Conservation (phyloP, 2,888 invertebrate genomes). For the Seira ritae region DNA sequence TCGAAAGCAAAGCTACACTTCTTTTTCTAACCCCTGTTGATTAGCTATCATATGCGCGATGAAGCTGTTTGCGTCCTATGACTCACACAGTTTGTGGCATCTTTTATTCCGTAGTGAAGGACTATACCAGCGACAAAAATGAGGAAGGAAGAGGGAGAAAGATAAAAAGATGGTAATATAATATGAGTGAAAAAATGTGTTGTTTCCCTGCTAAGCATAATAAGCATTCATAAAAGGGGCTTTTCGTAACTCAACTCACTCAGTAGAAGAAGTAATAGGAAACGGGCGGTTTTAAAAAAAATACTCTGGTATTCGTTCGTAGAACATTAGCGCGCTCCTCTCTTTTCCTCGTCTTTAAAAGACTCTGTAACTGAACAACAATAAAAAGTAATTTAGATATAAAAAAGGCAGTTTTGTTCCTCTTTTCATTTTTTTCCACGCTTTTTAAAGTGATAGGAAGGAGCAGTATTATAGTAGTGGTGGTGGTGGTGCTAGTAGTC, state of each 20-base stretch:
- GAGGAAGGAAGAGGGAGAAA: neutral
- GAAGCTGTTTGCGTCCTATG: neutral
- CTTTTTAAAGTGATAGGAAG: neutral
- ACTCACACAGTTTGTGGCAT: slow-evolving; percentile 19
- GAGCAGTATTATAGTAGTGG: too few relatives aligned
- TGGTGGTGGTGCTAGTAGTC: too few relatives aligned
- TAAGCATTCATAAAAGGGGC: slow-evolving; percentile 55
- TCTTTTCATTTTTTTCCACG: neutral
- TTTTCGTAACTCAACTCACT: too few relatives aligned
- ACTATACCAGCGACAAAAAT: neutral
- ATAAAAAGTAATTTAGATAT: slow-evolving; percentile 45
- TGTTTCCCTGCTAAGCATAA: slow-evolving; percentile 57
- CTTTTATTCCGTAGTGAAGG: too few relatives aligned
- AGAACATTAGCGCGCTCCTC: slow-evolving; percentile 52
- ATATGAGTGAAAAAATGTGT: slow-evolving; percentile 33
- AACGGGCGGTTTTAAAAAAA: slow-evolving; percentile 60
- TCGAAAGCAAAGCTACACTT: too few relatives aligned
- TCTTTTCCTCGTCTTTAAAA: slow-evolving; percentile 6
- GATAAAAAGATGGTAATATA: neutral
- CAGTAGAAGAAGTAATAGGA: slow-evolving; percentile 55
- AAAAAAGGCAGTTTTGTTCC: neutral
- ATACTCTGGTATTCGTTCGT: slow-evolving; percentile 41
- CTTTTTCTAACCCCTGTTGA: too few relatives aligned
- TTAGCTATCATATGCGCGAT: too few relatives aligned
- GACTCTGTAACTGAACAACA: slow-evolving; percentile 24